Percentiles rank a stretch among this genome's conserved stretches.
Conservation (phyloP, 2,113 vertebrate genomes). For the Mola mola region DNA sequence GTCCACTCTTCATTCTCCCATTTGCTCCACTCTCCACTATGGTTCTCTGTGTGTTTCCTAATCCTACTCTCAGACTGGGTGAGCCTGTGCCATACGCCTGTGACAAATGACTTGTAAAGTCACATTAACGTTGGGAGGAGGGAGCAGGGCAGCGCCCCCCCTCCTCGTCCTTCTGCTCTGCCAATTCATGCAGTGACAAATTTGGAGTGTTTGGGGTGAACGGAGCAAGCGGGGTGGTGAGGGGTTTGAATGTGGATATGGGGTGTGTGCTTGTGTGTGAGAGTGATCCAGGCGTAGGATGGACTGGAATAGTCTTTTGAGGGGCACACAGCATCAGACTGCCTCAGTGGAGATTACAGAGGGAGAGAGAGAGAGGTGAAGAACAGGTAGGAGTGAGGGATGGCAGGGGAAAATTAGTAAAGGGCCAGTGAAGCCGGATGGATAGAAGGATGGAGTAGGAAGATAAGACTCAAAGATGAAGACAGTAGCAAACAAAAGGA, state of each 20-base stretch:
- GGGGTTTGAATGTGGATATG: neutral
- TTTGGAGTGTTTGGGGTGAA: slow-evolving; percentile 46
- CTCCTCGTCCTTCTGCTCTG: slow-evolving; percentile 40
- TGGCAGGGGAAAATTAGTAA: too few relatives aligned
- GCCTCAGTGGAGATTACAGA: slow-evolving; percentile 6
- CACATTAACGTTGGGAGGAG: slow-evolving; percentile 70
- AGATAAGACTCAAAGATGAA: slow-evolving; percentile 7
- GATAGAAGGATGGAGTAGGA: slow-evolving; percentile 22
- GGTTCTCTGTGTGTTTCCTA: neutral
- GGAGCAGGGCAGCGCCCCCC: neutral
- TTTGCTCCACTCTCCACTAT: neutral
- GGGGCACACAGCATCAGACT: slow-evolving; percentile 5
- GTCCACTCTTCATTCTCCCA: too few relatives aligned
- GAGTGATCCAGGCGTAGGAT: slow-evolving; percentile 1
- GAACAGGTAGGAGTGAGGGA: slow-evolving; percentile 14
- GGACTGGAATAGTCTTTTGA: slow-evolving; percentile 1
- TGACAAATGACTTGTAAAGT: slow-evolving; percentile 78
- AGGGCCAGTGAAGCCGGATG: slow-evolving; percentile 16
- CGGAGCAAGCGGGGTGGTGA: neutral
- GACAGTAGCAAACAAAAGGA: slow-evolving; percentile 7
- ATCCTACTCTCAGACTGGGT: slow-evolving; percentile 29
- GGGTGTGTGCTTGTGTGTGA: neutral
- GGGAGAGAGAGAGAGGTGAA: neutral
- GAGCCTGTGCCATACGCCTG: slow-evolving; percentile 41
- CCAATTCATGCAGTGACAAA: slow-evolving; percentile 61